Percentiles rank a stretch among this genome's conserved stretches.
phyloP scores from a whole-genome alignment of 2,113 vertebrate genomes.

The Nymphicus hollandicus region DNA sequence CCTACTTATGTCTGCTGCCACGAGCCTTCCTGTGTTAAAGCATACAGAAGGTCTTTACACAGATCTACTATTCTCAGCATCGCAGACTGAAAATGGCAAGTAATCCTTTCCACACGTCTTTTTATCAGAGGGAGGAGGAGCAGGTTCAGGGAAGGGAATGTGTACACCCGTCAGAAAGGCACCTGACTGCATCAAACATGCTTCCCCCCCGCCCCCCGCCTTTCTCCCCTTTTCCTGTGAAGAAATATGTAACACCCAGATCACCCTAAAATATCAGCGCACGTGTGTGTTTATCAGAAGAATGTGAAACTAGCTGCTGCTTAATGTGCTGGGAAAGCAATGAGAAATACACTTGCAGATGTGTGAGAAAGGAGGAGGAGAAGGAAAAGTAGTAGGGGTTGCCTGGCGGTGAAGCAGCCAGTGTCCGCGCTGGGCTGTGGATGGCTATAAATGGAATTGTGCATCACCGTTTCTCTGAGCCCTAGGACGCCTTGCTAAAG shows the following conservation, averaged over 20 bases:
- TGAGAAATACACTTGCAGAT: neutral
- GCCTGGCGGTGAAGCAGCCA: neutral
- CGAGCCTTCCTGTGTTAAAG: slow-evolving; percentile 5
- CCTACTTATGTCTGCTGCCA: slow-evolving; percentile 64
- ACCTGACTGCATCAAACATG: neutral
- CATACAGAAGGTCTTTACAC: slow-evolving; percentile 59
- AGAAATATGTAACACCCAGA: neutral
- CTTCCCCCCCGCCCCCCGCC: neutral
- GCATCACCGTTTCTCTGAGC: slow-evolving; percentile 66
- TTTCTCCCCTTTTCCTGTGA: neutral
- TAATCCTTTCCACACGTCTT: slow-evolving; percentile 37
- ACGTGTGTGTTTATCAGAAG: neutral
- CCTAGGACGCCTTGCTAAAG: slow-evolving; percentile 62
- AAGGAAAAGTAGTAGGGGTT: slow-evolving; percentile 53
- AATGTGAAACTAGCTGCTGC: slow-evolving; percentile 41
- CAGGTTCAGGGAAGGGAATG: slow-evolving; percentile 44
- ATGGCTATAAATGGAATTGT: slow-evolving; percentile 72
- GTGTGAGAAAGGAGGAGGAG: neutral
- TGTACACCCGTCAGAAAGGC: slow-evolving; percentile 2
- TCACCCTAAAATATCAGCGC: neutral
- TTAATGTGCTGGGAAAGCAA: neutral
- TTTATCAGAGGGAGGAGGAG: slow-evolving; percentile 60
- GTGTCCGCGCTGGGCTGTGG: neutral
- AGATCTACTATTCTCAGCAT: slow-evolving; percentile 62
- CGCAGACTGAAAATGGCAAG: slow-evolving; percentile 33